Conservation (phyloP, 2,888 invertebrate genomes). For the Thysanoteuthis rhombus region DNA sequence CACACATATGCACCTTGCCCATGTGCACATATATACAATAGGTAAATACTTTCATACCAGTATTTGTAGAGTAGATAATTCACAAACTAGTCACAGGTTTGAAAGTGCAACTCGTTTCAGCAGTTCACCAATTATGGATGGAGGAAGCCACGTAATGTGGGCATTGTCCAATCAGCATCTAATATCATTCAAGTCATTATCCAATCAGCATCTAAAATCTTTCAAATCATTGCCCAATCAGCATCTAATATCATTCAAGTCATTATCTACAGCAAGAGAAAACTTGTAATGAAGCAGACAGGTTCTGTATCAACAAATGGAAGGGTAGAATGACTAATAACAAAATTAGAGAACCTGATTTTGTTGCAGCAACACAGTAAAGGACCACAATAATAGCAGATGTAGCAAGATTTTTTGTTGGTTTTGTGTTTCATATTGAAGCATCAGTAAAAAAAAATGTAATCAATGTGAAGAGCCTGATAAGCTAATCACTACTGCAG, state of each 20-base stretch:
- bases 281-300: not conserved
- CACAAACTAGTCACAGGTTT: slow-evolving; percentile 12
- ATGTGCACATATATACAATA: slow-evolving; percentile 12
- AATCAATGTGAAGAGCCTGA: not conserved
- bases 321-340: not conserved
- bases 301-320: slow-evolving; percentile 12
- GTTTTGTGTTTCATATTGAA: not conserved
- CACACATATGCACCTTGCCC: not conserved
- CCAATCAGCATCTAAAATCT: no score
- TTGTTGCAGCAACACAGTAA: not conserved
- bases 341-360: not conserved
- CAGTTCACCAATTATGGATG: not conserved
- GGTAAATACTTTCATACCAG: not conserved
- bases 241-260: slow-evolving; percentile 12
- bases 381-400: not conserved
- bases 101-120: slow-evolving; percentile 12
- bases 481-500: slow-evolving; percentile 12
- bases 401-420: not conserved
- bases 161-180: not conserved
- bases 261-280: slow-evolving; percentile 12
- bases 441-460: not conserved
- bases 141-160: not conserved
- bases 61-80: slow-evolving; percentile 12
- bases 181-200: no score
- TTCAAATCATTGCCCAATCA: not conserved